A percentile compares a stretch with the other conserved stretches of the same genome.
phyloP scores from a whole-genome alignment of 1,140 invertebrate genomes.

The Listronotus oregonensis region DNA sequence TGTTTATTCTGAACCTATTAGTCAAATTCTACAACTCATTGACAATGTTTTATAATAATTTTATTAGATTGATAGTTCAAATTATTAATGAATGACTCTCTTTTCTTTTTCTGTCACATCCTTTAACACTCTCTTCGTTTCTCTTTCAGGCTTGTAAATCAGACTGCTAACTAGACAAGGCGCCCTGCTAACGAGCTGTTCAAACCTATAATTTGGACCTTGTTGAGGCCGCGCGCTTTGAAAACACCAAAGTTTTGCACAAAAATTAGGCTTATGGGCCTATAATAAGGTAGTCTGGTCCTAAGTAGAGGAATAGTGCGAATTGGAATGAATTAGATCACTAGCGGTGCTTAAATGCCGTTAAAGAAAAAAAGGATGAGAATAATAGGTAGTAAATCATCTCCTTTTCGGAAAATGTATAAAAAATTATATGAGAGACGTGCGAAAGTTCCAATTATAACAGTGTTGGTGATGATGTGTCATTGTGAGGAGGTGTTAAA shows the following conservation, averaged over 20 bases:
- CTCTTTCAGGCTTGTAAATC: conserved; percentile 43
- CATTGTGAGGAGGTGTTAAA: conserved; percentile 1
- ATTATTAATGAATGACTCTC: too few relatives aligned
- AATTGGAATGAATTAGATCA: conserved; percentile 27
- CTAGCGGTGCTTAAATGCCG: conserved; percentile 12
- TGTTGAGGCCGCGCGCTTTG: conserved; percentile 29
- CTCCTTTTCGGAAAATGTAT: not conserved
- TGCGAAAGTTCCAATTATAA: conserved; percentile 3
- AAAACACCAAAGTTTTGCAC: conserved; percentile 23
- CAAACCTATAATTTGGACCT: conserved; percentile 47
- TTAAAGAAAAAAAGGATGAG: not conserved
- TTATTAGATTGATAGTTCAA: too few relatives aligned
- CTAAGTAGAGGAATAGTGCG: conserved; percentile 16
- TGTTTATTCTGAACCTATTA: too few relatives aligned
- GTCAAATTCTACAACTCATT: too few relatives aligned
- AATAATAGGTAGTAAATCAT: conserved; percentile 25
- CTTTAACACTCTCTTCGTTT: not conserved
- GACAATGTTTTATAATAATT: too few relatives aligned
- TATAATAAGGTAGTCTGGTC: conserved; percentile 29
- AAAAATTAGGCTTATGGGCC: conserved; percentile 28
- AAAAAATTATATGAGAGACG: conserved; percentile 7
- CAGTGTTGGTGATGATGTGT: conserved; percentile 9
- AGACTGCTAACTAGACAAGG: conserved; percentile 49
- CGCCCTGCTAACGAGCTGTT: conserved; percentile 49
- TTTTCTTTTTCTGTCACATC: too few relatives aligned